phyloP scores from a whole-genome alignment of 2,888 invertebrate species.

The Thereva nobilitata region DNA sequence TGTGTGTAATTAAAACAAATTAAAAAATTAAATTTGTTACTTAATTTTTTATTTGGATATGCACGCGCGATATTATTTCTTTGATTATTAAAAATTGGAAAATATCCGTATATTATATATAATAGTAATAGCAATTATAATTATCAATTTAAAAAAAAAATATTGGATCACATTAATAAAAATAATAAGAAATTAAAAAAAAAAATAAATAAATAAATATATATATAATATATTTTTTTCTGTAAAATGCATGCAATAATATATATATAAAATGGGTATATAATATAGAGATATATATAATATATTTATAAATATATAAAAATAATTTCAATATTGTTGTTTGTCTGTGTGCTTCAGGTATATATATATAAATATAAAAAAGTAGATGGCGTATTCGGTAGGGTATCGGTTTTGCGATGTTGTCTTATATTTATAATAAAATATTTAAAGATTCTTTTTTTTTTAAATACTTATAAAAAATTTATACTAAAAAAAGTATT shows the following conservation, averaged over 20 bases:
- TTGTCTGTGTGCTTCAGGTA: slow-evolving; percentile 50
- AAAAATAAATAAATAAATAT: too few species aligned
- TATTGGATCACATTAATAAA: too few species aligned
- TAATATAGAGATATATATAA: slow-evolving; percentile 31
- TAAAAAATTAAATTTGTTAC: too few species aligned
- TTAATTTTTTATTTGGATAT: too few species aligned
- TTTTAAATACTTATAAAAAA: slow-evolving; percentile 29
- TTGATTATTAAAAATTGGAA: too few species aligned
- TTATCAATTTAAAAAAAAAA: too few species aligned
- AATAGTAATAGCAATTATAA: too few species aligned
- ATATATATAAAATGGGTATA: slow-evolving; percentile 15
- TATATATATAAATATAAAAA: background rate
- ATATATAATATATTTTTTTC: background rate
- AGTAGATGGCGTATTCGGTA: slow-evolving; percentile 39
- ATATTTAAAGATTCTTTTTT: background rate
- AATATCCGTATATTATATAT: too few species aligned
- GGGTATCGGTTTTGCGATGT: slow-evolving; percentile 40
- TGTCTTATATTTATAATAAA: slow-evolving; percentile 38
- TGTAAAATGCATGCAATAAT: slow-evolving; percentile 11
- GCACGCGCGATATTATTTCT: too few species aligned
- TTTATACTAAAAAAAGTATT: slow-evolving; percentile 25
- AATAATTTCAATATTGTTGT: slow-evolving; percentile 46
- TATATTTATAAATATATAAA: slow-evolving; percentile 44
- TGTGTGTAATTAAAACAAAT: too few species aligned
- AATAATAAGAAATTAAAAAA: too few species aligned